These are phyloP conservation scores for Drosophila nr. medialis DNA, from an alignment of 2,888 invertebrate genomes.

Conservation along the genomic window DNA sequence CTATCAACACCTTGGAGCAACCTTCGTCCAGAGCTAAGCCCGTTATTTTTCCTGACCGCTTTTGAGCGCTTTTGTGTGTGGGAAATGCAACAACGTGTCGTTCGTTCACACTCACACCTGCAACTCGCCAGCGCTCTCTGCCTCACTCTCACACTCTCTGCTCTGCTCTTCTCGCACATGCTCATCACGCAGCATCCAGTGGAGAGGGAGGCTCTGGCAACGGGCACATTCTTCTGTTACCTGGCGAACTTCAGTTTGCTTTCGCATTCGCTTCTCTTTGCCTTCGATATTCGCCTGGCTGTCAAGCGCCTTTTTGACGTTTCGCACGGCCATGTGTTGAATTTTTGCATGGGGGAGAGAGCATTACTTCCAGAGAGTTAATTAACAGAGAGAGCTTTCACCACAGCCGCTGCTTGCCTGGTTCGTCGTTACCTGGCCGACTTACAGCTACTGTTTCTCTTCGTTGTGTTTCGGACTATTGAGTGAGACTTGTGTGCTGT, in stretches of 20 bases:
- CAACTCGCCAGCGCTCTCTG: conserved; percentile 1
- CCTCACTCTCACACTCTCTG: conserved; percentile 2
- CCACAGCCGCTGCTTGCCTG: conserved; percentile 49
- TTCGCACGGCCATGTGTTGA: conserved; percentile 64
- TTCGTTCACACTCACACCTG: conserved; percentile 55
- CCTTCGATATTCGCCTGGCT: conserved; percentile 48
- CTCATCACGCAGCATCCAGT: conserved; percentile 60
- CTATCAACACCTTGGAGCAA: conserved; percentile 68
- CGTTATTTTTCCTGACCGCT: conserved; percentile 55
- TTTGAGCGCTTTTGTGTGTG: conserved; percentile 51
- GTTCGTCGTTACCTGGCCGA: conserved; percentile 55
- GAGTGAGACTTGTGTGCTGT: conserved; percentile 54
- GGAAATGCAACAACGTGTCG: conserved; percentile 78
- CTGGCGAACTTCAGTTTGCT: conserved; percentile 62
- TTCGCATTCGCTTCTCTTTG: conserved; percentile 39
- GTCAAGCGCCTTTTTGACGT: conserved; percentile 71
- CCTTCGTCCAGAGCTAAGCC: conserved; percentile 57
- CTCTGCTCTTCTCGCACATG: conserved; percentile 6
- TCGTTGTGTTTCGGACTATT: conserved; percentile 69
- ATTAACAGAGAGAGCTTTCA: conserved; percentile 46
- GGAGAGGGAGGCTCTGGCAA: conserved; percentile 4
- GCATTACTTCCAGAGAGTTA: conserved; percentile 5
- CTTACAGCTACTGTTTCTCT: conserved; percentile 34
- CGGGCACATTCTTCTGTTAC: conserved; percentile 38
- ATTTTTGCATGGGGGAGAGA: conserved; percentile 51